Conservation (phyloP, 2,113 vertebrate genomes). For the Galbula dea region DNA sequence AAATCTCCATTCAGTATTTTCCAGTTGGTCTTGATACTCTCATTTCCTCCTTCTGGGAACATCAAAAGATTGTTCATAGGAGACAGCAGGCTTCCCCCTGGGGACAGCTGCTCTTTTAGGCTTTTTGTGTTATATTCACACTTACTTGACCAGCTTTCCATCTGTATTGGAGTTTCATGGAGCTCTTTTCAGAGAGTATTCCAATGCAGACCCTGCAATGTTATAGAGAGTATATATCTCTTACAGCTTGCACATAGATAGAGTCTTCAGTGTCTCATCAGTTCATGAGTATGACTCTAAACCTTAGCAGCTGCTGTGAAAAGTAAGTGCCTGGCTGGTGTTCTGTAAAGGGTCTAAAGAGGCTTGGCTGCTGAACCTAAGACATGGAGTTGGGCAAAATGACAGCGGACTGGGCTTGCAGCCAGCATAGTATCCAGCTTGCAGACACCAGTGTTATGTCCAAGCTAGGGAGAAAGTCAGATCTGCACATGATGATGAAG, state of each 20-base stretch:
- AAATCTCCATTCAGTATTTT: background rate
- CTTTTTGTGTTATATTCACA: background rate
- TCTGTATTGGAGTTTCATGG: background rate
- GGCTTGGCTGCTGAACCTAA: background rate
- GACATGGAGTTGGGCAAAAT: background rate
- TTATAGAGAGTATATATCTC: rapidly evolving
- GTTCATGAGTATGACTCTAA: background rate
- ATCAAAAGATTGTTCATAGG: background rate
- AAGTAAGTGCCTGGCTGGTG: background rate
- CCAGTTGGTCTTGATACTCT: background rate
- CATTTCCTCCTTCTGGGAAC: background rate
- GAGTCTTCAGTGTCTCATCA: background rate
- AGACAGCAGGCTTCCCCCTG: background rate
- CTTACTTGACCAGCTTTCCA: background rate
- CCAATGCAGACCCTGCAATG: background rate
- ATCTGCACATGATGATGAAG: background rate
- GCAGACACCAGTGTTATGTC: background rate
- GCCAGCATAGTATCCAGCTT: background rate
- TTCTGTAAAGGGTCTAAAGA: background rate
- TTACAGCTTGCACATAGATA: background rate
- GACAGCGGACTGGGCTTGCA: background rate
- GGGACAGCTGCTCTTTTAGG: background rate
- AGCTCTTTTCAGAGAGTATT: background rate
- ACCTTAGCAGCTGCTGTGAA: background rate
- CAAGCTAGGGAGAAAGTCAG: background rate